Evolutionary conservation across 2,888 invertebrate genomes (phyloP).

Genomic region (Scotopteryx bipunctaria): DNA sequence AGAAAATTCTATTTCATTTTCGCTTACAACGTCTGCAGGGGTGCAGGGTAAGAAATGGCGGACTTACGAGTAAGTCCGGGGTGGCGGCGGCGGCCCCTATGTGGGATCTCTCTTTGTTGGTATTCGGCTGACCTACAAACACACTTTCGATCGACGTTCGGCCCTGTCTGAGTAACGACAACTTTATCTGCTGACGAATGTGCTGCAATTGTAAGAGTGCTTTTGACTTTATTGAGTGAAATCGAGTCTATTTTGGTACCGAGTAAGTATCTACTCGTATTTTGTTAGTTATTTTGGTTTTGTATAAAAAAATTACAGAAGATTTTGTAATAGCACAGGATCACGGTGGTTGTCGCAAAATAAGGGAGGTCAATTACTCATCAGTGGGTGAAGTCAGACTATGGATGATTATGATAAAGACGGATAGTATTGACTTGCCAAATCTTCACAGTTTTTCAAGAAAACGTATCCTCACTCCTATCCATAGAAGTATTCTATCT

Average conservation of each 20-base stretch:
- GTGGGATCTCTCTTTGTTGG: constrained; percentile 62
- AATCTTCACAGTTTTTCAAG: no score
- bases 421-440: no score
- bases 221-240: constrained; percentile 9
- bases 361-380: no score
- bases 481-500: background rate
- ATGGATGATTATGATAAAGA: no score
- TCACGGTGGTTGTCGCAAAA: no score
- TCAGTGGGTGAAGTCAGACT: no score
- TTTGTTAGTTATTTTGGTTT: no score
- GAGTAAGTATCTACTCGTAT: no score
- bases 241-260: no score
- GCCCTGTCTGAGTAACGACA: constrained; percentile 38
- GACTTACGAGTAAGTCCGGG: constrained; percentile 40
- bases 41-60: constrained; percentile 39
- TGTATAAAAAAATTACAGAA: no score
- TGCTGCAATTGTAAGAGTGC: constrained; percentile 27
- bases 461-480: no score
- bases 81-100: constrained; percentile 44
- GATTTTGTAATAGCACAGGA: no score
- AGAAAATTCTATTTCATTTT: constrained; percentile 22
- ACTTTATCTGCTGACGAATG: constrained; percentile 27
- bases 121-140: constrained; percentile 77
- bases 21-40: constrained; percentile 28
- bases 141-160: constrained; percentile 51